Evolutionary conservation across 1,140 invertebrate genomes (phyloP).

Genomic region (Potamilus streckersoni): DNA sequence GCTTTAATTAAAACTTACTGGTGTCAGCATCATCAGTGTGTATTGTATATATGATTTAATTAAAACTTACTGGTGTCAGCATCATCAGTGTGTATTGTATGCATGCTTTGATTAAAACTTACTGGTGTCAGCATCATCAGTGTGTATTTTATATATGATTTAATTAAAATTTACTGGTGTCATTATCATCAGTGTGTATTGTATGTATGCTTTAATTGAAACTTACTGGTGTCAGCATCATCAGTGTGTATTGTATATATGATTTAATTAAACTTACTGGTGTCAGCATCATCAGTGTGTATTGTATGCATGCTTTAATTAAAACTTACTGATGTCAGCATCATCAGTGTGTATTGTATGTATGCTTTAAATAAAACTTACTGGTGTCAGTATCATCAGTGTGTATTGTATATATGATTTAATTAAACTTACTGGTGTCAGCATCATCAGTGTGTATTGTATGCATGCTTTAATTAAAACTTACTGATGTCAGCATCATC

Average conservation of each 20-base stretch:
- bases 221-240: constrained; percentile 74
- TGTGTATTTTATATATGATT: constrained; percentile 58
- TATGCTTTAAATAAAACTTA: background rate
- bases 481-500: background rate
- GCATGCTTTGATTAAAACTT: background rate
- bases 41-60: no score
- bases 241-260: constrained; percentile 70
- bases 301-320: no score
- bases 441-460: constrained; percentile 76
- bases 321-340: constrained; percentile 71
- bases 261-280: background rate
- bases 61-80: background rate
- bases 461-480: background rate
- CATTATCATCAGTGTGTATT: no score
- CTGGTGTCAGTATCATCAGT: no score
- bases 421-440: constrained; percentile 68
- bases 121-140: constrained; percentile 77
- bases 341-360: constrained; percentile 74
- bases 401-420: no score
- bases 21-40: constrained; percentile 80
- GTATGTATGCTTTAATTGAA: no score
- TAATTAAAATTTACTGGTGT: background rate
- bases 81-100: no score
- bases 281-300: no score
- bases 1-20: constrained; percentile 38